Conservation (phyloP, 1,140 invertebrate species). For the Dolichoris vasculosae region DNA sequence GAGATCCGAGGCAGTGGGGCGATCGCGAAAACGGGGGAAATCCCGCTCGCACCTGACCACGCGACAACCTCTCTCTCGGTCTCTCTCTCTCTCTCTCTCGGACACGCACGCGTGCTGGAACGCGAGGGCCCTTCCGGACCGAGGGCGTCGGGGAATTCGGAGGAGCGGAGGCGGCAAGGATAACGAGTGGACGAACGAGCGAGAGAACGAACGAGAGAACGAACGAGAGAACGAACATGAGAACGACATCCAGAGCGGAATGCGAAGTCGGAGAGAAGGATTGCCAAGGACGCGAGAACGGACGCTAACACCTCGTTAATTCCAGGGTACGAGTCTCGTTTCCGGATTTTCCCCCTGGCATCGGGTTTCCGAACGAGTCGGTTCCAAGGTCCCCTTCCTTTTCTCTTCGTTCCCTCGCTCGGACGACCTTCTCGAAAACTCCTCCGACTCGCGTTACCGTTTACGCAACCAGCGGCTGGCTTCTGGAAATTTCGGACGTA, state of each 20-base stretch:
- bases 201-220: no score
- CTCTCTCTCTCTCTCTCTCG: neutral
- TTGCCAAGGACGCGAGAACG: neutral
- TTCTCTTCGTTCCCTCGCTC: neutral
- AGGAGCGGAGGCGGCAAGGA: no score
- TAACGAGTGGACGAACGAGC: no score
- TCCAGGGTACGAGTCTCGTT: neutral
- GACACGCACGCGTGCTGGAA: no score
- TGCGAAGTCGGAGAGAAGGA: neutral
- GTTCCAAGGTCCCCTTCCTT: no score
- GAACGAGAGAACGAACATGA: no score
- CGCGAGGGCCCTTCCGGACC: no score
- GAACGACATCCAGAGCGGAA: neutral
- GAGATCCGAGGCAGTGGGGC: neutral
- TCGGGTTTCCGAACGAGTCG: no score
- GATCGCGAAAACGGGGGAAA: slow-evolving; percentile 3
- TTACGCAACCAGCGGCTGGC: no score
- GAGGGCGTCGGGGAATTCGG: no score
- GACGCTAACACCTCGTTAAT: neutral
- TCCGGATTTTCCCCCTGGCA: neutral
- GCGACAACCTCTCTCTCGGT: no score
- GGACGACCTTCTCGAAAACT: no score
- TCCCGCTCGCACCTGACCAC: neutral
- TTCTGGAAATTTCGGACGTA: neutral
- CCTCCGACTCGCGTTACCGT: neutral